Base-by-base conservation (phyloP, 2,113 vertebrate genomes). In the Pollachius pollachius region DNA sequence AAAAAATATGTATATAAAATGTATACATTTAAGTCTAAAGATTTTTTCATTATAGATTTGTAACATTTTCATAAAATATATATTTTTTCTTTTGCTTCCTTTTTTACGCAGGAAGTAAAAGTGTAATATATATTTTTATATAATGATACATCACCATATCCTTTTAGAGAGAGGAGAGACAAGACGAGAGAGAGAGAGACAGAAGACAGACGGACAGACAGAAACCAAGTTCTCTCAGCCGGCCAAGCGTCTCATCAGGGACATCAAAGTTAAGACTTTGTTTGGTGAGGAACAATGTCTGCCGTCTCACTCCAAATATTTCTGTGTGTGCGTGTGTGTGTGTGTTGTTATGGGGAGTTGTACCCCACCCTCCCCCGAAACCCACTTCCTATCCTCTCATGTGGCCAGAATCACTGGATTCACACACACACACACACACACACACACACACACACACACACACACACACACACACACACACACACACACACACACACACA, bases 261-360 rank as follows among this genome's bases (percentile, higher is more conserved):
- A 93, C 92, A 93, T 95, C 94, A 94, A 94, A 95, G 93, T 96
- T 94, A 96, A 94, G 93, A 95, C 90, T 94, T 93, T 93, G 86
- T 95, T 97, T 94, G 92, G 92, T 72, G 88, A 89, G 91, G 93
- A 95, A 96, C 95, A 97, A 96, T 95, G 94, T 88, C 83, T 83
- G 3, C 88, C 81, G 91, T 95, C 95, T 94, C 93, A 93, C 93
- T 93, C 92, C 89, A 92, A 92, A 90, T 91, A 94, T 94, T 92
- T 73, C 90, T 93, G 89, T 92, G 81, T 93, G 89, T 92, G 81
- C 93, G 89, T 92, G 93, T 92, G 90, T 71, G 85, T 91, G 81
- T 88, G 81, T 93, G 89, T 6, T 92, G 59, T 61, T 83, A 68
- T 93, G 91, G 92, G 87, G 86, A 88, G 79, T 92, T 37, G 86